Conservation (phyloP, 35 echinoderm and acorn worm genomes). For the Patiria miniata region DNA sequence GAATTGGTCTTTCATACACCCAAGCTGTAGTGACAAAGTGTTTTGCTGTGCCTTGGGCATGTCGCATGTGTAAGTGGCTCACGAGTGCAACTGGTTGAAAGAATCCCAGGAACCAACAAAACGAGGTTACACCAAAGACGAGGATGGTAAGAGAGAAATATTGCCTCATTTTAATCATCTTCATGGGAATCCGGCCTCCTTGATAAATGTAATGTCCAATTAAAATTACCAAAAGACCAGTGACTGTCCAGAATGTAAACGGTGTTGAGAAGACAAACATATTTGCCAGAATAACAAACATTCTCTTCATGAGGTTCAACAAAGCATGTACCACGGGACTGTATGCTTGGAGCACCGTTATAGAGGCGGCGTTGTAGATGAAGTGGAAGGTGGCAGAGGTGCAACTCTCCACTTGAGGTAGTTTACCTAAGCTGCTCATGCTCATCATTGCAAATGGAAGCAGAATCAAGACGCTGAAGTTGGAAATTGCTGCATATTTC, state of each 20-base stretch:
- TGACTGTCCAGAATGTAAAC: not conserved
- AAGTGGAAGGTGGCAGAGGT: not conserved
- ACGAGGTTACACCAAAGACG: too few species aligned
- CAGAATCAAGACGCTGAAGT: not conserved
- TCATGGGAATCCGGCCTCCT: not conserved
- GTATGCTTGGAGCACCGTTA: not conserved
- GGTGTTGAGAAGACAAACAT: not conserved
- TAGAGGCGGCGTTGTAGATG: not conserved
- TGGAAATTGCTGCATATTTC: not conserved
- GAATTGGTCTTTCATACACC: not conserved
- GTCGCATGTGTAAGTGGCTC: not conserved
- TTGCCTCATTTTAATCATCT: too few species aligned
- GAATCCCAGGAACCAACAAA: not conserved
- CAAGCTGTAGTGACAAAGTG: not conserved
- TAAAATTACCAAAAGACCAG: not conserved
- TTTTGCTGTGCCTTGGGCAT: too few species aligned
- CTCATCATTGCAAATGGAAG: not conserved
- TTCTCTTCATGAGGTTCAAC: not conserved
- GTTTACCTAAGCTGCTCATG: not conserved
- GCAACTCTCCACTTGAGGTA: not conserved
- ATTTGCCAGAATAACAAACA: not conserved
- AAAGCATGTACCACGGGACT: not conserved
- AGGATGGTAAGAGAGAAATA: not conserved
- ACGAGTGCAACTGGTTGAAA: too few species aligned
- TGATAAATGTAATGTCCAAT: not conserved